Evolutionary conservation across 1,140 invertebrate species (phyloP).

Genomic region (Odontomachus brunneus): DNA sequence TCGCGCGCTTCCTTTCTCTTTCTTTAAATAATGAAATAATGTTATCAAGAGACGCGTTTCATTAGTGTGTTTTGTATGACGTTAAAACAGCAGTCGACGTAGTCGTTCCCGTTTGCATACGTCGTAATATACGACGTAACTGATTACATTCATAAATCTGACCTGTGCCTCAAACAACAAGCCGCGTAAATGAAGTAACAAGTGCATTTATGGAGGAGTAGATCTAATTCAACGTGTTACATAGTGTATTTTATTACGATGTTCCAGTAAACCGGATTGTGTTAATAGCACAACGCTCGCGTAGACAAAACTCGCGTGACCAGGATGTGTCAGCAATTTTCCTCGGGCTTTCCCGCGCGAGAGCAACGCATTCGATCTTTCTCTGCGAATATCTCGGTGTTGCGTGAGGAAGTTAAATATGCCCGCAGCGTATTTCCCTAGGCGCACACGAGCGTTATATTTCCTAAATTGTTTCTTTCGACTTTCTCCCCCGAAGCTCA

Average conservation of each 20-base stretch:
- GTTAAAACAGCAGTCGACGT: constrained; percentile 7
- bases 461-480: too few species aligned
- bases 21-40: constrained; percentile 19
- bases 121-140: constrained; percentile 23
- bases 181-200: constrained; percentile 38
- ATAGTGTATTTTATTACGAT: constrained; percentile 39
- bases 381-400: background rate
- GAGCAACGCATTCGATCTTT: background rate
- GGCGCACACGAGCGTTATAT: too few species aligned
- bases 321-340: background rate
- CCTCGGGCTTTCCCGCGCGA: background rate
- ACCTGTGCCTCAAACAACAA: constrained; percentile 42
- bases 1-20: background rate
- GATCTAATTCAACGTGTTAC: constrained; percentile 18
- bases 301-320: background rate
- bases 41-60: constrained; percentile 35
- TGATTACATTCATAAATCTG: constrained; percentile 44
- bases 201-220: constrained; percentile 27
- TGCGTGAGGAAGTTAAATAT: constrained; percentile 22
- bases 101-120: constrained; percentile 24
- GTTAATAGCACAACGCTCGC: constrained; percentile 25
- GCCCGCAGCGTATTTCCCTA: constrained; percentile 20
- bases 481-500: too few species aligned
- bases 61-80: background rate
- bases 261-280: constrained; percentile 30